Conservation (phyloP, 2,888 invertebrate genomes). For the Sminthurides aquaticus region DNA sequence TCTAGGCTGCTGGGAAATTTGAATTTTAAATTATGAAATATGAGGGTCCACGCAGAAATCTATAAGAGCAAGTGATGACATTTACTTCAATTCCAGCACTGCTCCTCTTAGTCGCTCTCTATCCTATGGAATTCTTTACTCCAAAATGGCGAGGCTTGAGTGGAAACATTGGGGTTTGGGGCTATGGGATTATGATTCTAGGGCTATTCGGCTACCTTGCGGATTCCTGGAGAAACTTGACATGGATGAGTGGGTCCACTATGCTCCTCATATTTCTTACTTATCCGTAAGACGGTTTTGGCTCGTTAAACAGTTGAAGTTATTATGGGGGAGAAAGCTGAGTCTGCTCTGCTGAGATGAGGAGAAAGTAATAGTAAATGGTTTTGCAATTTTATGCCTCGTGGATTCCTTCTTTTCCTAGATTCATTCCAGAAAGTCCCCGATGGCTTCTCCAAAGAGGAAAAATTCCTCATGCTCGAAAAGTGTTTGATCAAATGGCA, state of each 20-base stretch:
- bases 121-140: constrained; percentile 41
- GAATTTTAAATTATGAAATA: no score
- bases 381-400: no score
- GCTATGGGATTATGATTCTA: constrained; percentile 33
- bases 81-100: constrained; percentile 21
- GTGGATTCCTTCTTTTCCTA: no score
- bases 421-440: constrained; percentile 39
- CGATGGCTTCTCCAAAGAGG: constrained; percentile 36
- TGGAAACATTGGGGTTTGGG: constrained; percentile 37
- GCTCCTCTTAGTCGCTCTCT: constrained; percentile 33
- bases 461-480: constrained; percentile 30
- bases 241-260: constrained; percentile 26
- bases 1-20: no score
- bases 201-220: constrained; percentile 31
- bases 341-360: no score
- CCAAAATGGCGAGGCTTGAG: constrained; percentile 33
- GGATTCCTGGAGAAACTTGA: constrained; percentile 30
- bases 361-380: no score
- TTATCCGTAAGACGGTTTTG: constrained; percentile 31
- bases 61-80: neutral
- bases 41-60: no score
- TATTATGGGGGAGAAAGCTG: no score
- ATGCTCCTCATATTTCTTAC: constrained; percentile 28
- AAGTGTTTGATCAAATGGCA: constrained; percentile 37
- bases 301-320: no score